Evolutionary conservation across 2,113 vertebrate species (phyloP).

Genomic region (Ovis aries): DNA sequence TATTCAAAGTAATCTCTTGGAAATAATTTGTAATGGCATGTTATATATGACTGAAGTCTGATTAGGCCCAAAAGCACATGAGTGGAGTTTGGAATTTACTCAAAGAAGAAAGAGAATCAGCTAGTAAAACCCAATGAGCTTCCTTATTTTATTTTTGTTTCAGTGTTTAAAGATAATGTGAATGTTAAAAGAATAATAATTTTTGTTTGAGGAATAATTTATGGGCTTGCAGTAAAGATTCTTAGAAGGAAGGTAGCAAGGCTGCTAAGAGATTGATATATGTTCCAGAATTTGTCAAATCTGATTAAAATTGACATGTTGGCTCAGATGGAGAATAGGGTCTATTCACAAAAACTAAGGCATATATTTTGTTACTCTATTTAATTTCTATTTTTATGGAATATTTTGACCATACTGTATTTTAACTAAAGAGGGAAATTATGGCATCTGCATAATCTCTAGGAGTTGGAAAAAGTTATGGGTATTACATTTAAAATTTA

Average conservation of each 20-base stretch:
- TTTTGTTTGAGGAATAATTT: neutral
- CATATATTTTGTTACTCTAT: neutral
- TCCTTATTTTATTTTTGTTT: neutral
- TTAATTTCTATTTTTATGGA: neutral
- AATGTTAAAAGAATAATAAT: neutral
- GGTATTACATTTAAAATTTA: neutral
- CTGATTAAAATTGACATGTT: neutral
- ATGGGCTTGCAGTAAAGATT: neutral
- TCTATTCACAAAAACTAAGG: neutral
- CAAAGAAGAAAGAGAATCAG: neutral
- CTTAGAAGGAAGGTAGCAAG: neutral
- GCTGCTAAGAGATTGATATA: neutral
- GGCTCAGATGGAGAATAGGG: fast-evolving
- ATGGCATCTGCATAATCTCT: neutral
- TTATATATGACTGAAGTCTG: neutral
- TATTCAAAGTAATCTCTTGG: slow-evolving; percentile 5
- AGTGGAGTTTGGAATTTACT: neutral
- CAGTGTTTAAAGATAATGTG: neutral
- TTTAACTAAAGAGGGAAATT: neutral
- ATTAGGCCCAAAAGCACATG: neutral
- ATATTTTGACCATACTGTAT: neutral
- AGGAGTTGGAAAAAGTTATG: neutral
- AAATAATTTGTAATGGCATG: neutral
- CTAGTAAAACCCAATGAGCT: neutral
- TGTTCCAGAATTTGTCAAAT: neutral